Evolutionary conservation across 2,113 vertebrate genomes (phyloP).

Genomic region (Rhynchomys soricoides): DNA sequence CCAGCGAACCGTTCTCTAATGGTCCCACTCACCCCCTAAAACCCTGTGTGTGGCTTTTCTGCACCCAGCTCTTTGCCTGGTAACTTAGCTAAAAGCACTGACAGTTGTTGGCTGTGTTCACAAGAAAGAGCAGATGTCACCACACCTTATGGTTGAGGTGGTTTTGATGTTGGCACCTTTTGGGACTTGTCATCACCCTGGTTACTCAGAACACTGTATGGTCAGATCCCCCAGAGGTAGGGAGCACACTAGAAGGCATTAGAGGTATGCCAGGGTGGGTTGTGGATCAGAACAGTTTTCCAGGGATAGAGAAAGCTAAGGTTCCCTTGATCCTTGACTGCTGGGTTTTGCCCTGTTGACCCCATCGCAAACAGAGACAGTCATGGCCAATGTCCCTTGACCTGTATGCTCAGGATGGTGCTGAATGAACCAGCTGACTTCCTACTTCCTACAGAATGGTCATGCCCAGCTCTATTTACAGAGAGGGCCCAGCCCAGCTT

Average conservation of each 20-base stretch:
- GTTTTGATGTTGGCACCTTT: neutral
- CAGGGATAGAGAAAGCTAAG: constrained; percentile 37
- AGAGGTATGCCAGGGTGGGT: neutral
- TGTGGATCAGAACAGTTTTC: constrained; percentile 20
- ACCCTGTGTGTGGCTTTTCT: neutral
- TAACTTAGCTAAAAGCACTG: rapidly evolving
- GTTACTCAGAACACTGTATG: neutral
- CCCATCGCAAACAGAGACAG: constrained; percentile 51
- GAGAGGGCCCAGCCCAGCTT: neutral
- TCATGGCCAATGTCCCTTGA: constrained; percentile 62
- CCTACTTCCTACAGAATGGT: neutral
- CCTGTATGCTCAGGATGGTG: constrained; percentile 24
- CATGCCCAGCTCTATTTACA: neutral
- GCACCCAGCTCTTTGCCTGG: neutral
- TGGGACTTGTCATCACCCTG: neutral
- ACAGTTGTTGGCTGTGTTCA: neutral
- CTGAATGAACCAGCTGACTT: constrained; percentile 50
- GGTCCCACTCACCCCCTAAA: rapidly evolving
- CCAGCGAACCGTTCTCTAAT: rapidly evolving
- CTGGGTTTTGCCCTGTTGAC: constrained; percentile 66
- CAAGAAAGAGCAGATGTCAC: rapidly evolving
- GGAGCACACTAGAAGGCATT: rapidly evolving
- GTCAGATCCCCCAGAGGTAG: neutral
- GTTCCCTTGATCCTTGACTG: constrained; percentile 45
- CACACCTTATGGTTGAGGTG: rapidly evolving